Evolutionary conservation across 1,140 invertebrate species (phyloP), one percentile per base, ranked within the genome.

Genomic region (Drosophila sp.): DNA sequence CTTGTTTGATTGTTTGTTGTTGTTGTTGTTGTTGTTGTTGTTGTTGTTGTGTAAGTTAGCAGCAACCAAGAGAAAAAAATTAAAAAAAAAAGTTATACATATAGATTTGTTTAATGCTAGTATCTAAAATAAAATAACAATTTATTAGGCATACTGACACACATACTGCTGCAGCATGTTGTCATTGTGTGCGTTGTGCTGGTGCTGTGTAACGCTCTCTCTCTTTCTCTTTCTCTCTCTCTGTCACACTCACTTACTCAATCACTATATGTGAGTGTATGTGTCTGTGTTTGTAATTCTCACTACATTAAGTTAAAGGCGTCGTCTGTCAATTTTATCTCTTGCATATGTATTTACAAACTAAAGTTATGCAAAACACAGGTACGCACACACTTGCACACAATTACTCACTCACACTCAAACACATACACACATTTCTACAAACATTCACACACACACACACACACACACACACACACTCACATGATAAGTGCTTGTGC

Each of bases 101-200:
- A 54, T 66, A 65, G 69, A 77, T 29, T 84, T 82, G 41, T 40
- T 80, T 75, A 71, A 87, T 76, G 69, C 56, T 86, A 87, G 45
- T 50, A 25, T 87, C 87, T 86, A 86, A 86, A 87, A 86, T 86
- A 86, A 86, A 86, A 87, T 86, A 86, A 86, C 82, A 86, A 86
- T 81, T 86, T 72, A 75, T 81, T 87, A 76, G 82, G 83, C 79
- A 77, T 86, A 74, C 48, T 46, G 66, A 58, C 62, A 57, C 66
- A 46, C 67, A 70, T 72, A 71, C 71, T 71, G 48, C n/a, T 72
- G 38, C 73, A 76, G 61, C 58, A 58, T 74, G 53, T 75, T 51
- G 41, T 38, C 58, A 32, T 25, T 54, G 53, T 58, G 51, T 45
- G 32, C 43, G 61, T 65, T 45, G 67, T 63, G 45, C 27, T 54